Conservation (phyloP, 2,888 invertebrate genomes). For the Drosophila nigritarsus region DNA sequence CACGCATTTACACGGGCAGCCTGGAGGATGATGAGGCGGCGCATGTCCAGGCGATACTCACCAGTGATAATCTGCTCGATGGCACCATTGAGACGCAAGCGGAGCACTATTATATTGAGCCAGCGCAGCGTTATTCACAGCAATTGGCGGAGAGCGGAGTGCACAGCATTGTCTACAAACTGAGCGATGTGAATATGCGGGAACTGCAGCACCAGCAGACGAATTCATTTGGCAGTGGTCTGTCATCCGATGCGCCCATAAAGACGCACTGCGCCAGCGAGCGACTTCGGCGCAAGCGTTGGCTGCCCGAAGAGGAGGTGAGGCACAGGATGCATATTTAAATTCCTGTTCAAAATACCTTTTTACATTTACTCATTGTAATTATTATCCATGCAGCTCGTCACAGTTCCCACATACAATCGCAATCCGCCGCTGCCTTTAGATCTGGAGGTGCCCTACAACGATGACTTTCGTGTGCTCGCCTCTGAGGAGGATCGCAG, state of each 20-base stretch:
- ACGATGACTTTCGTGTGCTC: slow-evolving; percentile 87
- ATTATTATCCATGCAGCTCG: slow-evolving; percentile 28
- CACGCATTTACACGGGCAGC: slow-evolving; percentile 90
- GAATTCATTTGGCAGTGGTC: slow-evolving; percentile 39
- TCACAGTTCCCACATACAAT: slow-evolving; percentile 72
- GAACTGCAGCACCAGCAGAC: slow-evolving; percentile 32
- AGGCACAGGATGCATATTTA: background rate
- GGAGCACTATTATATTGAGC: slow-evolving; percentile 94
- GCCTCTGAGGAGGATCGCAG: slow-evolving; percentile 73
- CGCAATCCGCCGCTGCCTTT: slow-evolving; percentile 88
- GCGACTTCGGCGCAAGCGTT: slow-evolving; percentile 86
- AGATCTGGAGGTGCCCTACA: slow-evolving; percentile 89
- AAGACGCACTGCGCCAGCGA: slow-evolving; percentile 85
- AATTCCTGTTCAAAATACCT: background rate
- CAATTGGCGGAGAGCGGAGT: slow-evolving; percentile 86
- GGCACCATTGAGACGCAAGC: slow-evolving; percentile 92
- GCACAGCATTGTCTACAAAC: slow-evolving; percentile 94
- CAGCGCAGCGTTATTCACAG: slow-evolving; percentile 85
- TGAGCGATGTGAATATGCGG: slow-evolving; percentile 89
- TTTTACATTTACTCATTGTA: background rate
- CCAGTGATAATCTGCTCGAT: slow-evolving; percentile 94
- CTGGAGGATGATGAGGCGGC: slow-evolving; percentile 94
- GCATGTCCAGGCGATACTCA: slow-evolving; percentile 93
- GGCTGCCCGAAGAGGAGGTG: slow-evolving; percentile 88
- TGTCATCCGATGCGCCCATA: slow-evolving; percentile 49